Conservation (phyloP, 2,797 vertebrate genomes). For the Orientallactaga sibirica region DNA sequence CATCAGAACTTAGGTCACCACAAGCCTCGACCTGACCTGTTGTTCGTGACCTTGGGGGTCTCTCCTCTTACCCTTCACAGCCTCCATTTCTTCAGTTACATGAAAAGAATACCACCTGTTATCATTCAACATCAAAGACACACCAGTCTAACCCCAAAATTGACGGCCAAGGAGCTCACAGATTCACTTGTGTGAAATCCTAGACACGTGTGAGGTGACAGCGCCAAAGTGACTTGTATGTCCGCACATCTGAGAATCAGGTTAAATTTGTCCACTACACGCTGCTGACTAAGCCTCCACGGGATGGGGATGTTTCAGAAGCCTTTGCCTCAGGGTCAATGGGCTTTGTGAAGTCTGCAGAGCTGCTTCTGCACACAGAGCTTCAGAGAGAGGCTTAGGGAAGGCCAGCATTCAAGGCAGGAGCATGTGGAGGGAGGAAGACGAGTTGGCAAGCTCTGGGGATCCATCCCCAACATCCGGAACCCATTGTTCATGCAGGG, state of each 20-base stretch:
- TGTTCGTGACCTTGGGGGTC: not conserved
- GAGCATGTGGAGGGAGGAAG: not conserved
- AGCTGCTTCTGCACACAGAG: not conserved
- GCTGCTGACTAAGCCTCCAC: not conserved
- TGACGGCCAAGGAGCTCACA: not conserved
- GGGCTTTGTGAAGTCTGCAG: not conserved
- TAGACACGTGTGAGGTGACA: not conserved
- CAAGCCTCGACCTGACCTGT: not conserved
- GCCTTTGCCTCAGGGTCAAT: not conserved
- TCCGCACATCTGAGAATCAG: not conserved
- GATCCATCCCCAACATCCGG: slow-evolving; percentile 65
- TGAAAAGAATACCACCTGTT: not conserved
- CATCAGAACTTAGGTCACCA: not conserved
- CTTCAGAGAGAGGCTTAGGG: not conserved
- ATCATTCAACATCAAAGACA: not conserved
- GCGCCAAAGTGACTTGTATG: not conserved
- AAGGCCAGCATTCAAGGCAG: not conserved
- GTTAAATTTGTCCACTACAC: not conserved
- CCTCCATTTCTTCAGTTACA: not conserved
- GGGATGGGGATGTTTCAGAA: not conserved
- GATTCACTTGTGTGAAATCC: not conserved
- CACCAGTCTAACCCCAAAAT: not conserved
- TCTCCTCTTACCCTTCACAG: not conserved
- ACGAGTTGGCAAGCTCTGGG: not conserved
- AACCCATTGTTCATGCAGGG: slow-evolving; percentile 54